Conservation (phyloP, 2,797 vertebrate genomes). For the Gadopsis marmoratus region DNA sequence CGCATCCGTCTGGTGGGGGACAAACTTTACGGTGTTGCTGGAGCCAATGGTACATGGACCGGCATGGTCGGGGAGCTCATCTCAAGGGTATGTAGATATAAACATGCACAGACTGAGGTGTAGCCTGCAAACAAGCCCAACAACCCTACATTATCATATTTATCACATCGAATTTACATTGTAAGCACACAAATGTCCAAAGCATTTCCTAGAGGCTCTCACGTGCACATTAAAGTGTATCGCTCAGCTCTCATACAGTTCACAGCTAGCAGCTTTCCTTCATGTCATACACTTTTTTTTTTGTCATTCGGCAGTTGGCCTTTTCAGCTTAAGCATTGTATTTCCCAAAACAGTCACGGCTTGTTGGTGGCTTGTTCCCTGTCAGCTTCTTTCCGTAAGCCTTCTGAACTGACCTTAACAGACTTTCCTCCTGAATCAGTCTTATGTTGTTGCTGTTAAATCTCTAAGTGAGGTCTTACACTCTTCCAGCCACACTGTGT, state of each 20-base stretch:
- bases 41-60: conserved; percentile 95
- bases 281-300: conserved; percentile 56
- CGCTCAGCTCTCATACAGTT: conserved; percentile 48
- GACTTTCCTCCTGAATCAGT: conserved; percentile 55
- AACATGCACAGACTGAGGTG: not conserved
- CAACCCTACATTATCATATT: conserved; percentile 11
- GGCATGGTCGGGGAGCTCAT: conserved; percentile 99
- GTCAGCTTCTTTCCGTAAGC: conserved; percentile 61
- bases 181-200: not conserved
- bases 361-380: conserved; percentile 66
- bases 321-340: conserved; percentile 61
- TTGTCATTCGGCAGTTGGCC: conserved; percentile 53
- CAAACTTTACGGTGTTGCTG: conserved; percentile 93
- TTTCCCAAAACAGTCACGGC: conserved; percentile 64
- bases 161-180: not conserved
- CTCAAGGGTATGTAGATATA: conserved; percentile 86
- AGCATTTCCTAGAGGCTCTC: conserved; percentile 24
- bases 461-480: conserved; percentile 56
- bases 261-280: conserved; percentile 43
- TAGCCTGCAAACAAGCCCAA: not conserved
- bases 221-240: conserved; percentile 22
- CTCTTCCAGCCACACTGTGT: conserved; percentile 28
- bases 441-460: conserved; percentile 49
- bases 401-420: conserved; percentile 67
- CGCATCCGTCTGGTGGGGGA: conserved; percentile 96